These are phyloP conservation scores for Parasteatoda tepidariorum DNA, from an alignment of 1,140 invertebrate species.

Conservation along the genomic window DNA sequence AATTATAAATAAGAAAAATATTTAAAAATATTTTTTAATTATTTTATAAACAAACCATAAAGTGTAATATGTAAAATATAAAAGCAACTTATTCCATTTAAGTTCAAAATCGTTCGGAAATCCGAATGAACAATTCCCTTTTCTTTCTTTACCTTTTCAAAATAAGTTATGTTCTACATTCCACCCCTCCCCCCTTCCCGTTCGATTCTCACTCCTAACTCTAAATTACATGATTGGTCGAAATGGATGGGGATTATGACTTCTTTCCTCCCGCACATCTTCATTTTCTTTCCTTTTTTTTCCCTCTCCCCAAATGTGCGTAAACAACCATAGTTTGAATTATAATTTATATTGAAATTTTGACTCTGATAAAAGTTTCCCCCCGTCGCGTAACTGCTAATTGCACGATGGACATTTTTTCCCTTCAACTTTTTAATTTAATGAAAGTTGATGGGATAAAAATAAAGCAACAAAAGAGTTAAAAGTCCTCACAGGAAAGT, in stretches of 20 bases:
- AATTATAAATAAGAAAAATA: too few relatives aligned
- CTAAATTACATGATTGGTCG: constrained; percentile 40
- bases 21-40: too few relatives aligned
- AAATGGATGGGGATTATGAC: constrained; percentile 26
- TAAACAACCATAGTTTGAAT: constrained; percentile 40
- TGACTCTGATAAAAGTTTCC: constrained; percentile 54
- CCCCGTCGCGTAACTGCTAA: constrained; percentile 49
- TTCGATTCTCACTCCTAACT: not conserved
- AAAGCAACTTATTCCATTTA: not conserved
- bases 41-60: too few relatives aligned
- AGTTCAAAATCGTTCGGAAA: not conserved
- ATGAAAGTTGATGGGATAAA: constrained; percentile 34
- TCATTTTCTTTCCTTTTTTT: not conserved
- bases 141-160: constrained; percentile 22
- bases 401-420: constrained; percentile 36
- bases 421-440: constrained; percentile 20
- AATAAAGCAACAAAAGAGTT: constrained; percentile 20
- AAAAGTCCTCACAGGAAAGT: not conserved
- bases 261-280: not conserved
- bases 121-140: constrained; percentile 32
- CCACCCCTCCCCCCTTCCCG: not conserved
- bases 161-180: too few relatives aligned
- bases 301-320: constrained; percentile 1
- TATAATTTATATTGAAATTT: constrained; percentile 55
- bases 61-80: too few relatives aligned